Evolutionary conservation across 2,888 invertebrate species (phyloP).

Genomic region (Thera obeliscata): DNA sequence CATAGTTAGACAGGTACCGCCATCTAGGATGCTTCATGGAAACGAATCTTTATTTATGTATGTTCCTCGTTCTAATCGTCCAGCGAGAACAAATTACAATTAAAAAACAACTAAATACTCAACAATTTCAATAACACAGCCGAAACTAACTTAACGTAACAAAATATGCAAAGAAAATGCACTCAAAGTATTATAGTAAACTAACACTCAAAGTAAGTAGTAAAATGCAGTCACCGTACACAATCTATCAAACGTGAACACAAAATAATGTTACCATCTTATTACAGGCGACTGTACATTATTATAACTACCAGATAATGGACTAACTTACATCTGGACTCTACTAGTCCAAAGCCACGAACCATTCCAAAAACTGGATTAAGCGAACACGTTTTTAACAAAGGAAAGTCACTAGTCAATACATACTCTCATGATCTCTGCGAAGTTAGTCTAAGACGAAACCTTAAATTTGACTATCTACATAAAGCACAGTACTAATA

Average conservation of each 20-base stretch:
- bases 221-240: background rate
- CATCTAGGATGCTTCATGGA: no score
- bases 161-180: conserved; percentile 32
- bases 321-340: background rate
- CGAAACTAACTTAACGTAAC: conserved; percentile 10
- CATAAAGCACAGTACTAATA: background rate
- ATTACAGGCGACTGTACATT: background rate
- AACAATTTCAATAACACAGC: conserved; percentile 31
- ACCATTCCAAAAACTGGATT: background rate
- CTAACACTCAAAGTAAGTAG: no score
- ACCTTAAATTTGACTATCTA: conserved; percentile 9
- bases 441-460: background rate
- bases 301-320: background rate
- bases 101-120: conserved; percentile 20
- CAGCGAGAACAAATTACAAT: conserved; percentile 23
- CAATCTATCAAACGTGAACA: no score
- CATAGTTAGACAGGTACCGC: no score
- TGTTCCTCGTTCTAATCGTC: conserved; percentile 9
- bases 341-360: background rate
- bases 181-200: conserved; percentile 25
- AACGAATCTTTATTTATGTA: no score
- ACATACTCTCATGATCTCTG: background rate
- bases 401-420: background rate
- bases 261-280: no score
- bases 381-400: background rate